These are phyloP conservation scores for Brachypterus glaber DNA, from an alignment of 2,888 invertebrate genomes.

Conservation along the genomic window DNA sequence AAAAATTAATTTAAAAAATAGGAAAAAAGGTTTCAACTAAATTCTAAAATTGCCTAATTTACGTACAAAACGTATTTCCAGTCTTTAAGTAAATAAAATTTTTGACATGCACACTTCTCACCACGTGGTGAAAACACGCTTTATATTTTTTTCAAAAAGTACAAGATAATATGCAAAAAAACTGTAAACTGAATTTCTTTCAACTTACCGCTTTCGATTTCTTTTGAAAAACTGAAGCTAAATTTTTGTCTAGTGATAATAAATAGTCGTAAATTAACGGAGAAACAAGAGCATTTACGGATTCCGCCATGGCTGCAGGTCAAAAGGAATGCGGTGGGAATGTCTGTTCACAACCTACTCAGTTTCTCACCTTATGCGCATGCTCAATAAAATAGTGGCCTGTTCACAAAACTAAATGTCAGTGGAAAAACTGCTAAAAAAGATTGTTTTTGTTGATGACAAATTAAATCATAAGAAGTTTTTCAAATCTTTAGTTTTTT, in stretches of 20 bases:
- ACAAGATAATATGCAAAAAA: slow-evolving; percentile 1
- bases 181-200: background rate
- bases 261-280: slow-evolving; percentile 60
- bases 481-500: too few relatives aligned
- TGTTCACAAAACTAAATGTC: too few relatives aligned
- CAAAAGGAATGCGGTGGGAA: background rate
- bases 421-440: too few relatives aligned
- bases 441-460: too few relatives aligned
- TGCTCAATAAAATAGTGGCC: background rate
- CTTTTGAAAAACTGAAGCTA: slow-evolving; percentile 60
- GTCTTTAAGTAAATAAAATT: too few relatives aligned
- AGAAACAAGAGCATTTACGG: slow-evolving; percentile 38
- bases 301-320: slow-evolving; percentile 12
- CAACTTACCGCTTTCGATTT: slow-evolving; percentile 67
- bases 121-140: slow-evolving; percentile 9
- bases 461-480: too few relatives aligned
- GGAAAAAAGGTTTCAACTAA: too few relatives aligned
- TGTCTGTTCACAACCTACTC: background rate
- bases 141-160: slow-evolving; percentile 1
- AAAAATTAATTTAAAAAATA: too few relatives aligned
- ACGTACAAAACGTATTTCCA: too few relatives aligned
- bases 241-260: slow-evolving; percentile 50
- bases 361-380: slow-evolving; percentile 2
- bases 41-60: too few relatives aligned
- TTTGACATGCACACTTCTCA: slow-evolving; percentile 7